Base-by-base conservation (phyloP, 2,888 invertebrate species). In the Cephus nigrinus region DNA sequence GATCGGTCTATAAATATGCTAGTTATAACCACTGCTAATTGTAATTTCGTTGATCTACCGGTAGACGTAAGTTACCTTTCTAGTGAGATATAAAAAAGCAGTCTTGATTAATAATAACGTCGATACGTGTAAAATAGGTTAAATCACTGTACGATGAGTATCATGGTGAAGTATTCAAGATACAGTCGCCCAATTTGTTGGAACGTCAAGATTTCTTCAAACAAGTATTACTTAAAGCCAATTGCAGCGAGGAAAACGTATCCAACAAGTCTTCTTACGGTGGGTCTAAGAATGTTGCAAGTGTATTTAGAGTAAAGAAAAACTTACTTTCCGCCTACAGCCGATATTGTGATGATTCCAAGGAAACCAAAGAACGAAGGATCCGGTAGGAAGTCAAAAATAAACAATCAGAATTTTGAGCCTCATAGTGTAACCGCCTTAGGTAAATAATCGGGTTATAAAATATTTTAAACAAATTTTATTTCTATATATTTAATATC, bases 1-100 rank as follows among this genome's bases (percentile, higher is more conserved):
- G 90, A 91, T 84, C 87, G 84, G 72, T 89, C 90, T 2, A 88
- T 90, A 11, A 81, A 90, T 36, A 86, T 91, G 82, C 82, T 91
- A n/a, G 80, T 91, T 76, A 76, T 91, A 73, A 85, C 86, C 31
- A 91, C 91, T 0, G 90, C 90, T 4, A 85, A 81, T 79, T 86
- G 86, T 55, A 69, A 79, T 35, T 83, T 79, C 4, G 77, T 82
- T 32, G 85, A 87, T 40, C 76, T 91, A 76, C 91, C 91, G 31
- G 55, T 23, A 55, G 23, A 55, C 55, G 55, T 55, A 23, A 55
- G 55, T 55, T 9, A 23, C 9, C 2, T 55, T 55, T 55, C 9
- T 23, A 55, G 5, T 55, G 55, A 23, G 55, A 23, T 23, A 23
- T 55, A 55, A 9, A 9, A 9, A 9, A 23, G 9, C 23, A 55